These are phyloP conservation scores for Anas platyrhynchos DNA, from an alignment of 2,113 vertebrate genomes.

Conservation along the genomic window DNA sequence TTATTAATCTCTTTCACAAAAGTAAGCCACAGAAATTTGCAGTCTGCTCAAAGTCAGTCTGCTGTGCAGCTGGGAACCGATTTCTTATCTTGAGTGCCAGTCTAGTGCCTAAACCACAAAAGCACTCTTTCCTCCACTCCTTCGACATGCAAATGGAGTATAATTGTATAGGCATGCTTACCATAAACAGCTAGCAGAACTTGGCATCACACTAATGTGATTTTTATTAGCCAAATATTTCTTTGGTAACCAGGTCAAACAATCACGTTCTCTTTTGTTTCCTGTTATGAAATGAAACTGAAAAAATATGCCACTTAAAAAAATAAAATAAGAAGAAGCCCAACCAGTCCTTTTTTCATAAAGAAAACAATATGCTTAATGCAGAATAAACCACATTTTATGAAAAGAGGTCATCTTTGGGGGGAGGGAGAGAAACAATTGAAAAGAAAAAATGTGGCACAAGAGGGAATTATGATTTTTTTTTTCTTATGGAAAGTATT, in stretches of 20 bases:
- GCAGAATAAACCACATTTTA: conserved; percentile 67
- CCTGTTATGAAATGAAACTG: conserved; percentile 71
- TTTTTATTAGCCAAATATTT: conserved; percentile 63
- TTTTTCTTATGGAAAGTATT: conserved; percentile 74
- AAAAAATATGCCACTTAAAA: conserved; percentile 69
- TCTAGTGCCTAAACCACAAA: conserved; percentile 63
- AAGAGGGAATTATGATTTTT: conserved; percentile 62
- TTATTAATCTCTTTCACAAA: conserved; percentile 44
- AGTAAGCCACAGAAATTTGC: neutral
- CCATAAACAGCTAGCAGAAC: conserved; percentile 53
- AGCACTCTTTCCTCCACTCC: neutral
- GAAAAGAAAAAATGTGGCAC: conserved; percentile 60
- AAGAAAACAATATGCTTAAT: conserved; percentile 69
- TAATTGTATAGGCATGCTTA: conserved; percentile 58
- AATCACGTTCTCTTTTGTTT: conserved; percentile 75
- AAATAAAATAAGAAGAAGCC: conserved; percentile 60
- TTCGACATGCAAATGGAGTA: neutral
- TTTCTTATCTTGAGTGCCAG: conserved; percentile 67
- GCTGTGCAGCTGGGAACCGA: conserved; percentile 52
- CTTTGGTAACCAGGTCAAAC: conserved; percentile 70
- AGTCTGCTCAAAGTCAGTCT: conserved; percentile 50
- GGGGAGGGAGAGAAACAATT: conserved; percentile 54
- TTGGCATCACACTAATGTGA: conserved; percentile 42
- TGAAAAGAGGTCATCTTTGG: conserved; percentile 67
- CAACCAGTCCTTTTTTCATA: conserved; percentile 36